phyloP scores from a whole-genome alignment of 2,888 invertebrate genomes.

The Perithous albicinctus region DNA sequence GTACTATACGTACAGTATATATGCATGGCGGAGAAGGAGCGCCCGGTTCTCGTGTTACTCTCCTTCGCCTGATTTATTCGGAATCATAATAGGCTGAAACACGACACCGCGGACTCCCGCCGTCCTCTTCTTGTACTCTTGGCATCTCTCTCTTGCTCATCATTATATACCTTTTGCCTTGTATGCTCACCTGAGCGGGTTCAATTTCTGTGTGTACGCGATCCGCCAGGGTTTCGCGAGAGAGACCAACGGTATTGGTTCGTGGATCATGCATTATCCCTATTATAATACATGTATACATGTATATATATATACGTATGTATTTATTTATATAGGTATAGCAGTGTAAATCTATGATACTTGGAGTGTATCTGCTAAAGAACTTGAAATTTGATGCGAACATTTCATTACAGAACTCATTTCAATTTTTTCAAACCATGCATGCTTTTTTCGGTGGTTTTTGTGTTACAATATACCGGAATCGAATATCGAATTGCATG shows the following conservation, averaged over 20 bases:
- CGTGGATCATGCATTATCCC: slow-evolving; percentile 61
- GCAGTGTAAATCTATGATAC: slow-evolving; percentile 1
- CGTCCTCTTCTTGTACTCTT: slow-evolving; percentile 4
- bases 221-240: slow-evolving; percentile 64
- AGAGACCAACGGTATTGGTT: slow-evolving; percentile 50
- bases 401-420: neutral
- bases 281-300: slow-evolving; percentile 47
- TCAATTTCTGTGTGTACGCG: slow-evolving; percentile 73
- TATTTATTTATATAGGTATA: too few relatives aligned
- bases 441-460: neutral
- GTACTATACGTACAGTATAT: slow-evolving; percentile 23
- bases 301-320: neutral
- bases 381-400: neutral
- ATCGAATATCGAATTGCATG: neutral
- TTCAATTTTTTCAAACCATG: neutral
- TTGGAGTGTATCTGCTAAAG: neutral
- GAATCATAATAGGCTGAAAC: slow-evolving; percentile 81
- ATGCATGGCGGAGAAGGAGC: slow-evolving; percentile 70
- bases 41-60: slow-evolving; percentile 78
- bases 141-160: slow-evolving; percentile 70
- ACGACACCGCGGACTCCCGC: slow-evolving; percentile 78
- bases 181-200: slow-evolving; percentile 77
- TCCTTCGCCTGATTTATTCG: slow-evolving; percentile 82
- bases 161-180: slow-evolving; percentile 80
- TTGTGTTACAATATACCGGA: neutral